Evolutionary conservation across 2,797 vertebrate species (phyloP).

Genomic region (Pangasius mekongensis): DNA sequence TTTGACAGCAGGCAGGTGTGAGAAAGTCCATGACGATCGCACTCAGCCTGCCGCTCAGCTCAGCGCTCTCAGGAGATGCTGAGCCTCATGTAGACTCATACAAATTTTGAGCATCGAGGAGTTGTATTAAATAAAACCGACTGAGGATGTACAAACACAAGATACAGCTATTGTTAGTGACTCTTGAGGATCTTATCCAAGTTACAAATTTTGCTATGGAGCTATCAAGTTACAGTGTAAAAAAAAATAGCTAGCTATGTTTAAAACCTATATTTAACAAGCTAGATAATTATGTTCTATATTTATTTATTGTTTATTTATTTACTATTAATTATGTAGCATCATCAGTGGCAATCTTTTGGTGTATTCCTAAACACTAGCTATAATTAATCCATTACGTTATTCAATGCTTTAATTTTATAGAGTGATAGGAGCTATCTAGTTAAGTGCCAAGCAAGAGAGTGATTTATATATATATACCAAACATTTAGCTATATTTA

Average conservation of each 20-base stretch:
- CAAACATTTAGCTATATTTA: not conserved
- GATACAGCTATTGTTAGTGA: not conserved
- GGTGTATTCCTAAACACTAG: not conserved
- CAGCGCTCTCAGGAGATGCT: slow-evolving; percentile 3
- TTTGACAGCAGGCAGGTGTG: slow-evolving; percentile 78
- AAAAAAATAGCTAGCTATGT: not conserved
- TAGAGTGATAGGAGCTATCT: not conserved
- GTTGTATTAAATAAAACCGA: slow-evolving; percentile 28
- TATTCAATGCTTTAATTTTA: not conserved
- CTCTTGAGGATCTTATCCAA: not conserved
- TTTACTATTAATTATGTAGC: not conserved
- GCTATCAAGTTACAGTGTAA: not conserved
- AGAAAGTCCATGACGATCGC: slow-evolving; percentile 45
- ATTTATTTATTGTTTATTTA: not conserved
- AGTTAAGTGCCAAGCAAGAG: not conserved
- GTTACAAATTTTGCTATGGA: not conserved
- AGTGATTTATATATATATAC: not conserved
- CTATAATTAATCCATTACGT: not conserved
- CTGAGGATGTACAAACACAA: not conserved
- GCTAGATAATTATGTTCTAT: not conserved
- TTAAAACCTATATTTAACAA: not conserved
- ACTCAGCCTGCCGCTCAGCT: slow-evolving; percentile 9
- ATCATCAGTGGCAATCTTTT: not conserved
- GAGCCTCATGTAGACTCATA: slow-evolving; percentile 18
- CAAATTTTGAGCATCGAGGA: slow-evolving; percentile 29